phyloP scores from a whole-genome alignment of 2,888 invertebrate genomes.

The Ichneumon xanthorius region DNA sequence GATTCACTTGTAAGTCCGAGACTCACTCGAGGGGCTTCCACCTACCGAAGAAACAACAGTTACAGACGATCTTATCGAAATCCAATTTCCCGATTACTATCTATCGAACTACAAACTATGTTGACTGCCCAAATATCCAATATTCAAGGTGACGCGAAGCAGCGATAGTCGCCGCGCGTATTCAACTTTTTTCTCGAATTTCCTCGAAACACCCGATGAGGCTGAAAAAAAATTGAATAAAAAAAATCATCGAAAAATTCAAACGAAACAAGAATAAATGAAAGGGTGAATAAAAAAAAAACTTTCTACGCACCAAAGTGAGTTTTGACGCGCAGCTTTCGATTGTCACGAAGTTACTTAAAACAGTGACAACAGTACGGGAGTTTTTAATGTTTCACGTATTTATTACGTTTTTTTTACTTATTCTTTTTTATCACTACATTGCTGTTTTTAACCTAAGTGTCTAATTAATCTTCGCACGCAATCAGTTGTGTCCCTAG shows the following conservation, averaged over 20 bases:
- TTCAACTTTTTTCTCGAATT: too few relatives aligned
- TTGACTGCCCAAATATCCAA: neutral
- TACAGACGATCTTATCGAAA: neutral
- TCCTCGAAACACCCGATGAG: too few relatives aligned
- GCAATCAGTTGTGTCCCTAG: conserved; percentile 14
- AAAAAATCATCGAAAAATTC: neutral
- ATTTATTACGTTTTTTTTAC: conserved; percentile 14
- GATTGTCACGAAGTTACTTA: neutral
- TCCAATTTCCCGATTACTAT: neutral
- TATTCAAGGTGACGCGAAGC: neutral
- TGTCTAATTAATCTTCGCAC: conserved; percentile 24
- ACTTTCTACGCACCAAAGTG: neutral
- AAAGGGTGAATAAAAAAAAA: neutral
- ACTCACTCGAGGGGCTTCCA: neutral
- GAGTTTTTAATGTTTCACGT: neutral
- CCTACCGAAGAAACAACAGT: neutral
- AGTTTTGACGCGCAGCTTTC: too few relatives aligned
- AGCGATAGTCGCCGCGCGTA: too few relatives aligned
- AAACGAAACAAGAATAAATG: neutral
- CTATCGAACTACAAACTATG: neutral
- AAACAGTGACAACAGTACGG: neutral
- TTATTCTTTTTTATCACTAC: neutral
- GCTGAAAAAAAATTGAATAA: too few relatives aligned
- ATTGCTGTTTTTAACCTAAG: conserved; percentile 16
- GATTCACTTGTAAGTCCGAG: neutral